Evolutionary conservation across 2,797 vertebrate species (phyloP).

Genomic region (Falco concolor): DNA sequence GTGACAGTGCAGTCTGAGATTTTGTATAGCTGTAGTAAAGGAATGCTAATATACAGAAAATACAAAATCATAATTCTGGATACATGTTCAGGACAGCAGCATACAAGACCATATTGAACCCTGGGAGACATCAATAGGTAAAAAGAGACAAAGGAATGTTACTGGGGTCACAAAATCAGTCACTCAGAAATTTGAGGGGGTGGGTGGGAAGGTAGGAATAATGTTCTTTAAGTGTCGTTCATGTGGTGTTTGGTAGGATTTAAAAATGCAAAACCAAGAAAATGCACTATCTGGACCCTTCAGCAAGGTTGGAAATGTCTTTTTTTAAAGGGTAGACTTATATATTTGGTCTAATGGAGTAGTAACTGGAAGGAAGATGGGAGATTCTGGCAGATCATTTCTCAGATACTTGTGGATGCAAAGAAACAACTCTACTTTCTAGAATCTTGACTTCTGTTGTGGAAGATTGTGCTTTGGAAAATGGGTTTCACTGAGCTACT

Average conservation of each 20-base stretch:
- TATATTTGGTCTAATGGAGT: fast-evolving
- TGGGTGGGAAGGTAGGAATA: not conserved
- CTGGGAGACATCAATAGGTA: not conserved
- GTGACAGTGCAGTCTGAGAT: not conserved
- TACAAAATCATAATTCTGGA: not conserved
- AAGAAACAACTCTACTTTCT: not conserved
- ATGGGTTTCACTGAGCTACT: not conserved
- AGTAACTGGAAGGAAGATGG: not conserved
- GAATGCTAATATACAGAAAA: not conserved
- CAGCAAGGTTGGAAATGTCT: not conserved
- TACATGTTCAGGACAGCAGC: not conserved
- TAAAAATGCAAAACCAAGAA: not conserved
- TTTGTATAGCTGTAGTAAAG: not conserved
- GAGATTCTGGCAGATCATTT: not conserved
- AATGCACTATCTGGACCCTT: not conserved
- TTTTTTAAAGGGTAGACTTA: not conserved
- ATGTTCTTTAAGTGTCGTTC: not conserved
- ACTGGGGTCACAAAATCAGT: not conserved
- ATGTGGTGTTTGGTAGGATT: not conserved
- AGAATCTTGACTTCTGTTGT: not conserved
- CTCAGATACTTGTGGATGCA: not conserved
- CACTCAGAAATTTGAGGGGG: not conserved
- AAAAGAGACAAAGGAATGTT: not conserved
- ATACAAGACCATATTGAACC: not conserved
- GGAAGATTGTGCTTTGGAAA: not conserved